A percentile compares a stretch with the other conserved stretches of the same genome.
Evolutionary conservation across 2,888 invertebrate genomes (phyloP).

Genomic region (Panzeria rudis): DNA sequence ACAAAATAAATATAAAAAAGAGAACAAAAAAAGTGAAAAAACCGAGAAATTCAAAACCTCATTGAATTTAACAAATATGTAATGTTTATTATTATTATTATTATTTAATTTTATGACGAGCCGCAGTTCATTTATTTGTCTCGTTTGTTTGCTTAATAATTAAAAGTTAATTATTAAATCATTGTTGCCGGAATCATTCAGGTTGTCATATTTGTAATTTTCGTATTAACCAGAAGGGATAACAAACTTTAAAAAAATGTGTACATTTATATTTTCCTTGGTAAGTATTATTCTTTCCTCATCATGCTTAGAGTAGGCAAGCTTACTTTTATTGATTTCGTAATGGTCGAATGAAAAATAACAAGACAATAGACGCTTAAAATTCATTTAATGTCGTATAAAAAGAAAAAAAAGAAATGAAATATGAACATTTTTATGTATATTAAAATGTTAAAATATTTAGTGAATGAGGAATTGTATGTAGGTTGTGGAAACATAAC

Average conservation of each 20-base stretch:
- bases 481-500: too few species aligned
- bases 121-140: slow-evolving; percentile 16
- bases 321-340: too few species aligned
- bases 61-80: slow-evolving; percentile 70
- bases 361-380: too few species aligned
- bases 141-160: slow-evolving; percentile 35
- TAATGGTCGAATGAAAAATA: too few species aligned
- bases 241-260: not conserved
- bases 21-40: slow-evolving; percentile 13
- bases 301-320: too few species aligned
- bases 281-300: too few species aligned
- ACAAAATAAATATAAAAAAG: slow-evolving; percentile 12
- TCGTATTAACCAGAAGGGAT: not conserved
- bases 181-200: not conserved
- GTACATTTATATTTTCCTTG: not conserved
- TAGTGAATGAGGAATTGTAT: too few species aligned
- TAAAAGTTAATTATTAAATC: slow-evolving; percentile 32
- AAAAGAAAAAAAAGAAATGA: too few species aligned
- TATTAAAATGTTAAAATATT: too few species aligned
- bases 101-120: slow-evolving; percentile 54
- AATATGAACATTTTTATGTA: too few species aligned
- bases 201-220: slow-evolving; percentile 1
- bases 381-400: too few species aligned
- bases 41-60: slow-evolving; percentile 65
- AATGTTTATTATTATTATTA: slow-evolving; percentile 61